phyloP scores from a whole-genome alignment of 2,888 invertebrate species.

The Blera fallax region DNA sequence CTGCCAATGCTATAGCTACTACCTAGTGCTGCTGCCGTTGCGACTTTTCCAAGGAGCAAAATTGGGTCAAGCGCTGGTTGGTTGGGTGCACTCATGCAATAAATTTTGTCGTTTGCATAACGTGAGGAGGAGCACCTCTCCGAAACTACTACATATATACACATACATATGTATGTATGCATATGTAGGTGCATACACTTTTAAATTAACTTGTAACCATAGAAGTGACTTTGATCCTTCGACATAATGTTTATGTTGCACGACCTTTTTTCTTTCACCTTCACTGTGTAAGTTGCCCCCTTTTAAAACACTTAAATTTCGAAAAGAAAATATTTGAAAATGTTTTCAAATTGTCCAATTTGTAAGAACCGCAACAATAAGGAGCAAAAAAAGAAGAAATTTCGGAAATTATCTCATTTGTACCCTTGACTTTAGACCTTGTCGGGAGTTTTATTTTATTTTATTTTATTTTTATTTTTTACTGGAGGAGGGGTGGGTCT shows the following conservation, averaged over 20 bases:
- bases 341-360: constrained; percentile 61
- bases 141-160: background rate
- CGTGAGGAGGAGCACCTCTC: background rate
- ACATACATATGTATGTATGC: background rate
- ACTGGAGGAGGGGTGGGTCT: background rate
- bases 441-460: constrained; percentile 2
- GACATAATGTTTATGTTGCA: constrained; percentile 22
- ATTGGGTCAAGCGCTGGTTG: constrained; percentile 67
- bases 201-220: constrained; percentile 43
- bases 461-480: background rate
- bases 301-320: constrained; percentile 7
- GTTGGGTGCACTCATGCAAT: constrained; percentile 58
- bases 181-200: no score
- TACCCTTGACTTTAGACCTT: constrained; percentile 54
- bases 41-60: constrained; percentile 52
- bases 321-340: constrained; percentile 8
- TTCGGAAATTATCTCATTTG: constrained; percentile 51
- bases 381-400: background rate
- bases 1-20: constrained; percentile 39
- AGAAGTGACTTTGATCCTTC: constrained; percentile 50
- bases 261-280: constrained; percentile 2
- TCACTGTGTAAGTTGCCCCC: background rate
- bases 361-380: constrained; percentile 22
- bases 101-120: constrained; percentile 62
- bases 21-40: constrained; percentile 14